These are phyloP conservation scores for Nemapogon koenigi DNA, from an alignment of 2,888 invertebrate genomes.

Conservation along the genomic window DNA sequence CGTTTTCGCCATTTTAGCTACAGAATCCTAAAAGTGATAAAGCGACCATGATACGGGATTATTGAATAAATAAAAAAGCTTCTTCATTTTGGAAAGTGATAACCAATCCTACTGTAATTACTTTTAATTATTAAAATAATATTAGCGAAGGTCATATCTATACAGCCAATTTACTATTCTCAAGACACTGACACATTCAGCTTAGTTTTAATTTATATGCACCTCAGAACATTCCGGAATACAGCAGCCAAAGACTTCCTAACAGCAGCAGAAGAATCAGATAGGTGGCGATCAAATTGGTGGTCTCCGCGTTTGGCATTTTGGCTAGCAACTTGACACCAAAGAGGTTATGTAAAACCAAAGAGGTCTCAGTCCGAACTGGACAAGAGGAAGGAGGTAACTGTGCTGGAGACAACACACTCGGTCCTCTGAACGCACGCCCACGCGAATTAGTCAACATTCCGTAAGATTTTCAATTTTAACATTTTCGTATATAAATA, in stretches of 20 bases:
- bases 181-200: not conserved
- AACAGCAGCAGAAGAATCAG: conserved; percentile 71
- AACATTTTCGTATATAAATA: no score
- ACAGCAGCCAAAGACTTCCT: conserved; percentile 71
- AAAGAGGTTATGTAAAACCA: not conserved
- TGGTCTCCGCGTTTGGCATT: conserved; percentile 68
- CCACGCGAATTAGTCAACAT: conserved; percentile 6
- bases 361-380: no score
- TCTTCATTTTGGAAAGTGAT: no score
- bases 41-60: no score
- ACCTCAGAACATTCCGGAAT: conserved; percentile 66
- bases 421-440: no score
- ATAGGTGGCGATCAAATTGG: conserved; percentile 73
- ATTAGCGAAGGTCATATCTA: no score
- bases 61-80: no score
- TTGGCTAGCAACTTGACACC: conserved; percentile 17
- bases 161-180: not conserved
- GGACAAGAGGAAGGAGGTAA: not conserved
- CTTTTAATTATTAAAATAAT: no score
- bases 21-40: no score
- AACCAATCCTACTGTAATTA: no score
- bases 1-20: no score
- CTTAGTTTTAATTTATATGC: not conserved
- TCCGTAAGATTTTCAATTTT: no score
- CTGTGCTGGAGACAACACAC: conserved; percentile 6